phyloP scores from a whole-genome alignment of 2,888 invertebrate genomes.

The Lochmaea crataegi region DNA sequence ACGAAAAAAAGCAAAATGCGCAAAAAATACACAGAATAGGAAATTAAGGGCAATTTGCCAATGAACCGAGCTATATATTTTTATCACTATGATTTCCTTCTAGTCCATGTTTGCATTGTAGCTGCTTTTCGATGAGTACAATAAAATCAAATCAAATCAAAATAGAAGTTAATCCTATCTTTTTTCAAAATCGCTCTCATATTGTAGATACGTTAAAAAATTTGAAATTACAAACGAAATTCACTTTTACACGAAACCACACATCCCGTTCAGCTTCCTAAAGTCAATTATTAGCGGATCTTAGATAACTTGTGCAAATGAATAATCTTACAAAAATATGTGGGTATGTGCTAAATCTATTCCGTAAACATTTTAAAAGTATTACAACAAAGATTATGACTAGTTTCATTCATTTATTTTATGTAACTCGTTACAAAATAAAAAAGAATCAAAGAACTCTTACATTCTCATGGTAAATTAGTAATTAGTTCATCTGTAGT shows the following conservation, averaged over 20 bases:
- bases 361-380: slow-evolving; percentile 1
- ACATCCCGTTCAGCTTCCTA: background rate
- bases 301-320: background rate
- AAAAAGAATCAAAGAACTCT: background rate
- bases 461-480: background rate
- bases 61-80: too few relatives aligned
- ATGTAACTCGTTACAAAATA: slow-evolving; percentile 10
- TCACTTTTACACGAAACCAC: background rate
- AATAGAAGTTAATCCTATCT: too few relatives aligned
- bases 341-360: background rate
- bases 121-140: too few relatives aligned
- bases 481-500: slow-evolving; percentile 5
- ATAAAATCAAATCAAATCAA: too few relatives aligned
- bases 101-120: too few relatives aligned
- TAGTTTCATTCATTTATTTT: slow-evolving; percentile 9
- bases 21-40: too few relatives aligned
- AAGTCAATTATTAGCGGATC: background rate
- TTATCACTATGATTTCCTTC: too few relatives aligned
- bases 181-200: too few relatives aligned
- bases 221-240: too few relatives aligned
- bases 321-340: background rate
- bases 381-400: background rate
- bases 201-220: too few relatives aligned
- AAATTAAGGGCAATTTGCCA: too few relatives aligned
- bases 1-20: too few relatives aligned